Conservation (phyloP, 2,888 invertebrate genomes). For the Phalera bucephala region DNA sequence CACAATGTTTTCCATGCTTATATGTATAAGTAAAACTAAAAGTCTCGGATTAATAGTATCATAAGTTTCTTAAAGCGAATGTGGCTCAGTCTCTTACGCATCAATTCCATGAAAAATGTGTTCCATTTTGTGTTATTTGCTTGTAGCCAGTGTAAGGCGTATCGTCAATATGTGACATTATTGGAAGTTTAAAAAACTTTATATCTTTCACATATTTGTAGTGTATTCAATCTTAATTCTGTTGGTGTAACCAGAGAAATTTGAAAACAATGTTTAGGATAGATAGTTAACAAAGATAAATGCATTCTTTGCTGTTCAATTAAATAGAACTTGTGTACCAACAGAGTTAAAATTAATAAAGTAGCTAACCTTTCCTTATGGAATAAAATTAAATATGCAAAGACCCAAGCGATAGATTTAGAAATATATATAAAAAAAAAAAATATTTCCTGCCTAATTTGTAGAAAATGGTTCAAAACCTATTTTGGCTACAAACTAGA, state of each 20-base stretch:
- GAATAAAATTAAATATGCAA: background rate
- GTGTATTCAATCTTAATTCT: constrained; percentile 3
- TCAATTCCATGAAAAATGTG: constrained; percentile 22
- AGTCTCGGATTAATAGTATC: no score
- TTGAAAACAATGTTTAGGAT: no score
- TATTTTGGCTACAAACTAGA: constrained; percentile 10
- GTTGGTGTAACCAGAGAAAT: background rate
- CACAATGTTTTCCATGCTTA: no score
- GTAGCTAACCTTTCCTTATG: background rate
- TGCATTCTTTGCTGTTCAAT: no score
- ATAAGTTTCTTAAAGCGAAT: no score
- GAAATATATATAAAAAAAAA: constrained; percentile 1
- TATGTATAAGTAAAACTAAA: no score
- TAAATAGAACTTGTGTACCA: no score
- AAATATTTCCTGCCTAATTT: constrained; percentile 11
- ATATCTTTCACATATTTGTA: constrained; percentile 12
- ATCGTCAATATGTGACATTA: constrained; percentile 3
- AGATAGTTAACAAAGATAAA: no score
- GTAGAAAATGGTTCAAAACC: constrained; percentile 6
- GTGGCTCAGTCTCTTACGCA: no score
- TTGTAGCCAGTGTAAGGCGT: constrained; percentile 14
- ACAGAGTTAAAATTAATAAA: no score
- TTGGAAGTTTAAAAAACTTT: constrained; percentile 15
- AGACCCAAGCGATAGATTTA: background rate
- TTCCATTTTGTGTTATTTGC: constrained; percentile 37